These are phyloP conservation scores for Zophobas morio DNA, from an alignment of 1,140 invertebrate genomes.

Conservation along the genomic window DNA sequence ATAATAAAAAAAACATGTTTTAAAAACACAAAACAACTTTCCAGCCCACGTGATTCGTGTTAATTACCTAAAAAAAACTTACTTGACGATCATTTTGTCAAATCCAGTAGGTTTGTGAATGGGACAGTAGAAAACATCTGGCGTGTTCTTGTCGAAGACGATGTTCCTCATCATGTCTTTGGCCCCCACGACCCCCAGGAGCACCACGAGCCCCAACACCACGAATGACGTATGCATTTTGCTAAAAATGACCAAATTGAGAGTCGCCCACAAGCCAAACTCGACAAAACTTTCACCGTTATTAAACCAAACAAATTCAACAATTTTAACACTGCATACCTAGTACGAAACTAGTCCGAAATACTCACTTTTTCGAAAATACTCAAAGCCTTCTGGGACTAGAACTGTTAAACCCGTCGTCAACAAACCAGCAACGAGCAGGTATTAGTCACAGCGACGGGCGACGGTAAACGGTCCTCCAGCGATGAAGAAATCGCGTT, in stretches of 20 bases:
- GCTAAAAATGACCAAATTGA: slow-evolving; percentile 8
- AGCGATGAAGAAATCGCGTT: slow-evolving; percentile 37
- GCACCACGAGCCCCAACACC: not conserved
- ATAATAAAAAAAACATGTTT: no score
- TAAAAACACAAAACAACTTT: no score
- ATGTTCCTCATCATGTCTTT: slow-evolving; percentile 86
- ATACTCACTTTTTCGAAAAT: no score
- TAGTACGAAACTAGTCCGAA: no score
- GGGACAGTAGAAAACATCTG: slow-evolving; percentile 88
- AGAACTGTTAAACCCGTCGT: no score
- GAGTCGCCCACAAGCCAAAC: not conserved
- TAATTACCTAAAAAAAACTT: no score
- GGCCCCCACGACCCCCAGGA: slow-evolving; percentile 13
- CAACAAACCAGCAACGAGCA: no score
- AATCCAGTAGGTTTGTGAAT: slow-evolving; percentile 82
- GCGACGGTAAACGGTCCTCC: not conserved
- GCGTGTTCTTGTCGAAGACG: slow-evolving; percentile 87
- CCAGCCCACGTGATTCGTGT: not conserved
- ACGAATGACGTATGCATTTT: slow-evolving; percentile 26
- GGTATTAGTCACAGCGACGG: slow-evolving; percentile 14
- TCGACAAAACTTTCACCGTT: not conserved
- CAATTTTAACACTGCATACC: no score
- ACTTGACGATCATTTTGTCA: slow-evolving; percentile 78
- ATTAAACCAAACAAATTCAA: no score
- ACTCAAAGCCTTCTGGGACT: no score